Evolutionary conservation across 2,113 vertebrate genomes (phyloP).

Genomic region (Bufo bufo): DNA sequence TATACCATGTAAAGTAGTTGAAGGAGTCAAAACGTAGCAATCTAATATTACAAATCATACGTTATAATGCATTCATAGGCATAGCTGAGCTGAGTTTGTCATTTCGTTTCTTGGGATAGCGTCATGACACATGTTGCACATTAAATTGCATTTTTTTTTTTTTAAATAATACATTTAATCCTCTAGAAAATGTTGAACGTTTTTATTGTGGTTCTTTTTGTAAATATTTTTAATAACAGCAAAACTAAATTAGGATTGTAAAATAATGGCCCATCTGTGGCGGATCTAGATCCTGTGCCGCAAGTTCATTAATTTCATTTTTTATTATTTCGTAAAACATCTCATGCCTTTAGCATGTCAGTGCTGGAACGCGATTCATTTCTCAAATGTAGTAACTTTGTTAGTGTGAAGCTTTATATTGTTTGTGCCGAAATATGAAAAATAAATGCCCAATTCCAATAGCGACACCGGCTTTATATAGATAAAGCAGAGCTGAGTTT

Average conservation of each 20-base stretch:
- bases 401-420: background rate
- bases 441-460: background rate
- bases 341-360: slow-evolving; percentile 11
- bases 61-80: background rate
- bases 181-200: slow-evolving; percentile 57
- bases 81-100: background rate
- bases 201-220: background rate
- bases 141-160: too few species aligned
- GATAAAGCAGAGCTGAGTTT: background rate
- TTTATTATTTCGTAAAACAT: slow-evolving; percentile 9
- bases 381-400: background rate
- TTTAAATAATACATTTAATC: too few species aligned
- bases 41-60: background rate
- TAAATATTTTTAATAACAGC: background rate
- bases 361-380: background rate
- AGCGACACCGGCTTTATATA: background rate
- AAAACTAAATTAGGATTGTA: background rate
- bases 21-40: background rate
- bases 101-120: background rate
- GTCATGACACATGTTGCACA: too few species aligned
- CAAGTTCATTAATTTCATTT: background rate
- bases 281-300: background rate
- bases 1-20: background rate
- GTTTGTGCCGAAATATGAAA: background rate
- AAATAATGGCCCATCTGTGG: background rate